Evolutionary conservation across 2,797 vertebrate species (phyloP), one percentile per base, ranked within the genome.

Genomic region (Leuciscus waleckii): DNA sequence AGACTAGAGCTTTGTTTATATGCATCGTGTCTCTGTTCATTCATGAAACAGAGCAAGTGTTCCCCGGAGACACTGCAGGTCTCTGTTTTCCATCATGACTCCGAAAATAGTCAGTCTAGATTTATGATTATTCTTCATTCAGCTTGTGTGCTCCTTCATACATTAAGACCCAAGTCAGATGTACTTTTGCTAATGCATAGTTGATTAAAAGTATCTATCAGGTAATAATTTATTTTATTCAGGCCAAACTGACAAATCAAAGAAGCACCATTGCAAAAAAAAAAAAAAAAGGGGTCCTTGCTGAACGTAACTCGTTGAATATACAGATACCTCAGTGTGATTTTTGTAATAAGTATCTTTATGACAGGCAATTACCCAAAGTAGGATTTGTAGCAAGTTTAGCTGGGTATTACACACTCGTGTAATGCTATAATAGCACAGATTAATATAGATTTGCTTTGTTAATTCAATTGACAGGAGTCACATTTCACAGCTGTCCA

Each of bases 401-500:
- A 77, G 51, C 51, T 67, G 89, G 74, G 51, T 81, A 85, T 90
- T 71, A 84, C 74, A 84, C 49, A 63, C 63, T 76, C 0, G 32
- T 76, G 43, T 73, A 67, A 84, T 79, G 75, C 11, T 65, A 68
- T 88, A 81, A 84, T 61, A 69, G 73, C 51, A 61, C 65, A 84
- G 46, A 86, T 56, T 79, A 75, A 84, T 78, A 86, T 81, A 32
- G 78, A 86, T 87, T 65, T 82, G 63, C 61, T 74, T 75, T 46
- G 39, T 79, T 82, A 51, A 79, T 85, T 84, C 43, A 67, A 81
- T 83, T 78, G 82, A 88, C 80, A 74, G 65, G 78, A 92, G 90
- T 91, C 91, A 93, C 90, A 87, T 83, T 88, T 93, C 91, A 92
- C 88, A 86, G 67, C 86, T 16, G 79, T 74, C 82, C 51, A 51